Conservation (phyloP, 2,113 vertebrate genomes). For the Tauraco erythrolophus region DNA sequence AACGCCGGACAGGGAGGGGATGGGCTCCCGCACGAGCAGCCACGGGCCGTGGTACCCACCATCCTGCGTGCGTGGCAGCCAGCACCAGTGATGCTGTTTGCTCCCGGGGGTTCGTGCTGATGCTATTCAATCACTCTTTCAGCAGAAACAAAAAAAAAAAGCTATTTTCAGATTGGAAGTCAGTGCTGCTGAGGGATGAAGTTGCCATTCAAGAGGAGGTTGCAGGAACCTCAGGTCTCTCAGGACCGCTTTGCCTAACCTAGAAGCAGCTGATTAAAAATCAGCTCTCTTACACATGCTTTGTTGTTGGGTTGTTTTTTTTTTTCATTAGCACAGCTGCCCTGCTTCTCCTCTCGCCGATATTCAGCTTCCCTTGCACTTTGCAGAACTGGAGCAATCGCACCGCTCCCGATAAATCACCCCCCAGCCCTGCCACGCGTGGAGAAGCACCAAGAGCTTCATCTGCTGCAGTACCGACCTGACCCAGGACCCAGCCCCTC, state of each 20-base stretch:
- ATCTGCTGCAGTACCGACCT: neutral
- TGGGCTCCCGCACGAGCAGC: fast-evolving
- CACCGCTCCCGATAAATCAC: neutral
- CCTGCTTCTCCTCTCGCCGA: neutral
- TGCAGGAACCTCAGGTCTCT: neutral
- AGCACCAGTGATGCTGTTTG: fast-evolving
- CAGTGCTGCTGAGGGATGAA: neutral
- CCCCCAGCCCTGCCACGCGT: fast-evolving
- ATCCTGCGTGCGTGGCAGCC: fast-evolving
- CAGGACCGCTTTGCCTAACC: neutral
- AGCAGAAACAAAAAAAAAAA: neutral
- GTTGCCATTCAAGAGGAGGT: neutral
- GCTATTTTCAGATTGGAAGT: neutral
- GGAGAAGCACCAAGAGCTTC: neutral
- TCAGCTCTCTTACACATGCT: neutral
- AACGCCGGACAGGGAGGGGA: neutral
- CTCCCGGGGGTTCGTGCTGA: neutral
- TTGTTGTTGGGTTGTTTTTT: too few species aligned
- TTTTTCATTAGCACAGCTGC: neutral
- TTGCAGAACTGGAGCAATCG: neutral
- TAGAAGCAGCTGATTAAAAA: neutral
- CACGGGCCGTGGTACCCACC: fast-evolving
- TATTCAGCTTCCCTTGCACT: neutral
- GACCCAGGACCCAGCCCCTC: neutral
- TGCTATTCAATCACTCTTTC: fast-evolving